Conservation (phyloP, 35 echinoderm and acorn worm species). For the Diadema setosum region DNA sequence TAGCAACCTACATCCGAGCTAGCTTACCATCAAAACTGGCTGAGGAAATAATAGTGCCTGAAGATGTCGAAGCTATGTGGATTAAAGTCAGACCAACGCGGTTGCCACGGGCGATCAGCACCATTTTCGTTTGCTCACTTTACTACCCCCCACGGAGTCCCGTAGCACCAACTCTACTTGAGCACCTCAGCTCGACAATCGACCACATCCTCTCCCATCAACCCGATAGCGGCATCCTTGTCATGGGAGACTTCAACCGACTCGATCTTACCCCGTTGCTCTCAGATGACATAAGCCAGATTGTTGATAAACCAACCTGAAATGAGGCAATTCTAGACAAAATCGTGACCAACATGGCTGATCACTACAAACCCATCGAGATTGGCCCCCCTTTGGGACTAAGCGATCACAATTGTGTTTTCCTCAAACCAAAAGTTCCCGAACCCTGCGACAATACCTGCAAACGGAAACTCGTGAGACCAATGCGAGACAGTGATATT, state of each 20-base stretch:
- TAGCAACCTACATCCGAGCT: not conserved
- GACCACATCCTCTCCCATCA: not conserved
- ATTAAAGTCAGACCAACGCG: slow-evolving; percentile 11
- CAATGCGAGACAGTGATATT: not conserved
- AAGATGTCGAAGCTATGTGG: slow-evolving; percentile 30
- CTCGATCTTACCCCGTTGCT: slow-evolving; percentile 6
- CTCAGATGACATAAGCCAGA: not conserved
- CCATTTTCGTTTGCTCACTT: not conserved
- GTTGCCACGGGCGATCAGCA: not conserved
- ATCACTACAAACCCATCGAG: not conserved
- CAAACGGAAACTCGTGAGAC: not conserved
- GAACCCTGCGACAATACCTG: not conserved
- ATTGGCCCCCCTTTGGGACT: slow-evolving; percentile 14
- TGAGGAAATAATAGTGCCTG: not conserved
- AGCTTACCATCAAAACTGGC: not conserved
- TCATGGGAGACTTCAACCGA: slow-evolving; percentile 23
- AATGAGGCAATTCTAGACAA: not conserved
- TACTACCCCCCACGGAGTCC: slow-evolving; percentile 21
- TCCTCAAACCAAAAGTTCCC: not conserved
- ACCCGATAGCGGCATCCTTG: not conserved
- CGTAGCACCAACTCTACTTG: not conserved
- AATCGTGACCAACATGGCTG: not conserved
- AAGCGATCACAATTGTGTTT: slow-evolving; percentile 18
- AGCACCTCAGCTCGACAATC: slow-evolving; percentile 9
- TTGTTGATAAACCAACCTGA: not conserved